Base-by-base conservation (phyloP, 2,113 vertebrate genomes). In the Lycaon pictus region DNA sequence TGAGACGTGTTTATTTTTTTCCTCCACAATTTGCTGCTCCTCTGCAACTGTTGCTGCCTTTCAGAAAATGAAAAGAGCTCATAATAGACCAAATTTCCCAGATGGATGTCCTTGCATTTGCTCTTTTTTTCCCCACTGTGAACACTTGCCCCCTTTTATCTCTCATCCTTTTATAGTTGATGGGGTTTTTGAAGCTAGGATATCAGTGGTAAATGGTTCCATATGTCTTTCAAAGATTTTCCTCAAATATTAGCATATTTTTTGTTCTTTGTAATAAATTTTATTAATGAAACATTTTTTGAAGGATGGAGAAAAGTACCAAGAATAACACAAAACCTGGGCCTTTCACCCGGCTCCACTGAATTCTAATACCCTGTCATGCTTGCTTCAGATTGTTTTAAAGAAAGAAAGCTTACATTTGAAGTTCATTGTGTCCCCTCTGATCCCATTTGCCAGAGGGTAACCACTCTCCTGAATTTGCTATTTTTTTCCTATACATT, bases 41-140 rank as follows among this genome's bases (percentile, higher is more conserved):
- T 11, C 83, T 71, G 43, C 95, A 93, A 90, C 96, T 95, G 97
- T 92, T 84, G 72, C 96, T 97, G 95, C 94, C 83, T 96, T 92
- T 97, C 94, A 93, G 86, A 93, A 91, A 93, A 89, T 27, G 86
- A 58, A 93, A 63, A 79, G 55, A 74, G 92, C 91, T 87, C 74
- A 1, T 25, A 32, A 48, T 3, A 77, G 89, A 74, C 48, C 0
- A 0, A 58, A 19, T 55, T 88, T 93, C 93, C 56, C 56, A 17
- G 77, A 63, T 19, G 55, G 55, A 25, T n/a, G 13, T 20, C 25
- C 43, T 71, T 17, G 37, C n/a, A 23, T 71, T 29, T 37, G 85
- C 23, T 93, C 55, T 53, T 76, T 85, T 85, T 80, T 51, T 11
- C 58, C 32, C 80, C 43, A 22, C 2, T 7, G 56, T 58, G 89